Base-by-base conservation (phyloP, 2,888 invertebrate genomes). In the Venusia cambrica region DNA sequence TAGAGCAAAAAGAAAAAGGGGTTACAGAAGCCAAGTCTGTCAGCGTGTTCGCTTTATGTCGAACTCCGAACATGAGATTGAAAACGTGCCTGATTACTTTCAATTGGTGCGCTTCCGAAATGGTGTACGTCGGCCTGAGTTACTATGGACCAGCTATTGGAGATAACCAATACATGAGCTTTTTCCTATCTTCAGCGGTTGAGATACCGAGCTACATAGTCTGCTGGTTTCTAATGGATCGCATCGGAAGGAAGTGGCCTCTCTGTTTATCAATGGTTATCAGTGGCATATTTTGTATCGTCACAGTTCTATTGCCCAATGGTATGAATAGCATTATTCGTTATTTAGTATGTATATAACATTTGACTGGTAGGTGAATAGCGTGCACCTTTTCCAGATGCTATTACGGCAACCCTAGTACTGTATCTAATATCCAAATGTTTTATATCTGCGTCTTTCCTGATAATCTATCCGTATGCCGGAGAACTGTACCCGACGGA, bases 31-130 rank as follows among this genome's bases (percentile, higher is more conserved):
- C 67, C 0, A 77, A 80, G 54, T 54, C 71, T 6, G 73, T 71
- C 0, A 91, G 91, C 30, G 89, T 92, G 2, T 84, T 89, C 26
- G 90, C 92, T 24, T 76, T 95, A 5, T 94, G 92, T 58, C 90
- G 91, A 51, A 96, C 96, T 0, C 96, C 96, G 1, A 97, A 97
- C 67, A 95, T 97, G 93, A 88, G 97, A 22, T 77, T 96, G 5
- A 97, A 96, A 75, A 97, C 97, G 0, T 90, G 91, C 48, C 79
- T 96, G 30, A 95, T 96, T 31, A 96, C 96, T 0, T 73, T 96
- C 9, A 96, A 95, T 70, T 96, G 96, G 96, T 96, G 97, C 68
- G 96, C 96, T 26, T 97, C 95, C 56, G 95, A 96, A 62, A 96
- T 94, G 73, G 97, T 97, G 1, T 97, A 97, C 64, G 93, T 97